Conservation (phyloP, 2,888 invertebrate species). For the Parnassius apollo region DNA sequence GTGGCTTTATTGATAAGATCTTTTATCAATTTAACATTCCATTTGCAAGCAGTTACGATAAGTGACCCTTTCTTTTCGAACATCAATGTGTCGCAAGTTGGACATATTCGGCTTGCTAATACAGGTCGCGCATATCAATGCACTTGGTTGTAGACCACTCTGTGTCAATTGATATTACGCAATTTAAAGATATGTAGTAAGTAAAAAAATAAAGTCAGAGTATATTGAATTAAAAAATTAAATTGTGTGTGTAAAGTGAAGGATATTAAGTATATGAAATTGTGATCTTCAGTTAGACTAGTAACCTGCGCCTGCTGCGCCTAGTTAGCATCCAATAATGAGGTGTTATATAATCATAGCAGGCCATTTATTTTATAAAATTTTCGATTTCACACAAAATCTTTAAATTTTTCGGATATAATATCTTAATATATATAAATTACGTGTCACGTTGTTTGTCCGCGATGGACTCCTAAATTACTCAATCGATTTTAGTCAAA, state of each 20-base stretch:
- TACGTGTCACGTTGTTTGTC: too few relatives aligned
- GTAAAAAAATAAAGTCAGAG: not conserved
- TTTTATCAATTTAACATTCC: conserved; percentile 40
- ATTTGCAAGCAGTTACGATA: conserved; percentile 39
- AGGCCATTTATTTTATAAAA: too few relatives aligned
- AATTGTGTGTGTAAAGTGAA: not conserved
- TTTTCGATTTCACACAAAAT: too few relatives aligned
- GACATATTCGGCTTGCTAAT: conserved; percentile 34
- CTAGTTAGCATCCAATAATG: too few relatives aligned
- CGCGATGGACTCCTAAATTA: too few relatives aligned
- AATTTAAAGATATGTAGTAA: conserved; percentile 5
- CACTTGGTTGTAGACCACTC: conserved; percentile 15
- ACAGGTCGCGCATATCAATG: conserved; percentile 46
- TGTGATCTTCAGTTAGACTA: too few relatives aligned
- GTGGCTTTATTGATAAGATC: conserved; percentile 10
- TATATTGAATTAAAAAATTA: not conserved
- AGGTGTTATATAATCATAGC: too few relatives aligned
- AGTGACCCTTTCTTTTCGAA: conserved; percentile 36
- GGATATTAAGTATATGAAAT: too few relatives aligned
- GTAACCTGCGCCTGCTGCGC: too few relatives aligned
- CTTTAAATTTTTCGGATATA: too few relatives aligned
- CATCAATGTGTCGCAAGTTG: conserved; percentile 45
- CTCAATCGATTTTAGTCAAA: too few relatives aligned
- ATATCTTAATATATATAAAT: too few relatives aligned
- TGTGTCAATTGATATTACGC: conserved; percentile 20